phyloP scores from a whole-genome alignment of 2,888 invertebrate species.

The Pimpla rufipes region DNA sequence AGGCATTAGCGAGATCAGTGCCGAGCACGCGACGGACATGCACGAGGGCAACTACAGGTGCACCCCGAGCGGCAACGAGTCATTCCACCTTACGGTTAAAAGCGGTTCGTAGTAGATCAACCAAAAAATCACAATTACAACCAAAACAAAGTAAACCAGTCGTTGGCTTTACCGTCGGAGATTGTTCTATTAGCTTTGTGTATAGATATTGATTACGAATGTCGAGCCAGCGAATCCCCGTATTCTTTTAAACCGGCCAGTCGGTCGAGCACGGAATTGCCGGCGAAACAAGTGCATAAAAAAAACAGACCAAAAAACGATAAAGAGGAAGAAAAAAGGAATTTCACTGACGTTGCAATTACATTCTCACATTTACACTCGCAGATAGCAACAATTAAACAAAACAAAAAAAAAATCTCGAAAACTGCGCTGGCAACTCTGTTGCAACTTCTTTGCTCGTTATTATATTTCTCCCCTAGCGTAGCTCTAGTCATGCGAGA shows the following conservation, averaged over 20 bases:
- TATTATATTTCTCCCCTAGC: not conserved
- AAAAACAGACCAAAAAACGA: not conserved
- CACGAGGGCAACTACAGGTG: constrained; percentile 83
- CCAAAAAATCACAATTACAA: constrained; percentile 39
- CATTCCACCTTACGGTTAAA: constrained; percentile 78
- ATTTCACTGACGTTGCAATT: not conserved
- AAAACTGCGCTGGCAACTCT: constrained; percentile 42
- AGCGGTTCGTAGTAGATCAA: constrained; percentile 79
- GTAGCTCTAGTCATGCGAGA: not conserved
- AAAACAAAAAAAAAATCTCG: not conserved
- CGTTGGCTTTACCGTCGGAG: constrained; percentile 11
- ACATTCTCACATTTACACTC: not conserved
- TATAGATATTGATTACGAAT: constrained; percentile 5
- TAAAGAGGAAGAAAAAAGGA: not conserved
- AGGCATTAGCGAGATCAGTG: constrained; percentile 73
- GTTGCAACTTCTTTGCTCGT: constrained; percentile 30
- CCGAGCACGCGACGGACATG: constrained; percentile 75
- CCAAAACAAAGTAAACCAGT: constrained; percentile 8
- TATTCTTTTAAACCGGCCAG: not conserved
- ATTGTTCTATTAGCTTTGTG: constrained; percentile 10
- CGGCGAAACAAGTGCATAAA: not conserved
- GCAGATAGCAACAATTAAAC: constrained; percentile 10
- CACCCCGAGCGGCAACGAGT: constrained; percentile 73
- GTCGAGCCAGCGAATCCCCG: not conserved
- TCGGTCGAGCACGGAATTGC: constrained; percentile 40